Evolutionary conservation across 2,888 invertebrate species (phyloP).

Genomic region (Pachydiplax longipennis): DNA sequence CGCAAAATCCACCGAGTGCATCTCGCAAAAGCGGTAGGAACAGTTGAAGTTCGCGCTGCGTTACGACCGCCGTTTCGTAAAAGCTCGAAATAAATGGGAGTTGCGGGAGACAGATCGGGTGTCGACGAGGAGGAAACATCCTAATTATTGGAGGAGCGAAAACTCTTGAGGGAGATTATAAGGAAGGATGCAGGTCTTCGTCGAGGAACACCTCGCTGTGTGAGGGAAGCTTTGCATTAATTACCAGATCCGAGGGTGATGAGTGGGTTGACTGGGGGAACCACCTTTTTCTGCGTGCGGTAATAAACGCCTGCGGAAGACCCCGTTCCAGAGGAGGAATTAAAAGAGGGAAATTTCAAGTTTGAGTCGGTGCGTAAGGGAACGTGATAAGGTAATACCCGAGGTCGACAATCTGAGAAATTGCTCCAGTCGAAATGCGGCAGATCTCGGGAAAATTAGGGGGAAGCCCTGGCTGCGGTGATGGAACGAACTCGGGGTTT

Average conservation of each 20-base stretch:
- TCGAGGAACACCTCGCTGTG: background rate
- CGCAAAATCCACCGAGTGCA: background rate
- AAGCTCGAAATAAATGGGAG: too few relatives aligned
- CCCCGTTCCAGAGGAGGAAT: background rate
- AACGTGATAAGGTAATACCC: background rate
- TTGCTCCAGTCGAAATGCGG: background rate
- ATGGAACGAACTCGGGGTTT: too few relatives aligned
- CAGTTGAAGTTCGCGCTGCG: too few relatives aligned
- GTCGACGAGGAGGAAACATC: constrained; percentile 10
- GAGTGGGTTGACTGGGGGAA: background rate
- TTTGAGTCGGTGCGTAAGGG: background rate
- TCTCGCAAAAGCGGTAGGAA: too few relatives aligned
- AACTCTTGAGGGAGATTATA: background rate
- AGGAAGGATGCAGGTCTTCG: background rate
- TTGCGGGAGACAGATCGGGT: background rate
- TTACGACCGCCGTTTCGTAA: too few relatives aligned
- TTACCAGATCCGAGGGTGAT: constrained; percentile 1
- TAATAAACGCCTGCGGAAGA: background rate
- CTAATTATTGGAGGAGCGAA: background rate
- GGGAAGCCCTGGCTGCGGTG: too few relatives aligned
- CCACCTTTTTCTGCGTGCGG: background rate
- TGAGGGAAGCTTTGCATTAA: constrained; percentile 29
- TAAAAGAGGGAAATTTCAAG: too few relatives aligned
- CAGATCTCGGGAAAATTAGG: too few relatives aligned
- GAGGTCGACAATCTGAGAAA: background rate